Conservation (phyloP, 2,797 vertebrate genomes). For the Lagorchestes hirsutus region DNA sequence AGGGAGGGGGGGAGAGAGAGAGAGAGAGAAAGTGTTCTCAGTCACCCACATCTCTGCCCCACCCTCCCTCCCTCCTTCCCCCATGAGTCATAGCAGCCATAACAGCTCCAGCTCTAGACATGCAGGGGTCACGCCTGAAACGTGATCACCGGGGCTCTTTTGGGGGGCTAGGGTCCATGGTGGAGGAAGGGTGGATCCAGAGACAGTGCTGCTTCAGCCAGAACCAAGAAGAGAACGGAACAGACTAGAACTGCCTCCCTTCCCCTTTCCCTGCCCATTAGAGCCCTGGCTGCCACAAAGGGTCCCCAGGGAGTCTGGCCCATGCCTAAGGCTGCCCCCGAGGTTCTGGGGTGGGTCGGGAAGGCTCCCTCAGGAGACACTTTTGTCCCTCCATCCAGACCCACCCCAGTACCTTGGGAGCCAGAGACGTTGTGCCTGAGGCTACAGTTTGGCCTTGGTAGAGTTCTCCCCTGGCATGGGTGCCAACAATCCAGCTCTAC, state of each 20-base stretch:
- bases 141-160: not conserved
- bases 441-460: not conserved
- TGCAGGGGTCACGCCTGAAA: slow-evolving; percentile 64
- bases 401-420: not conserved
- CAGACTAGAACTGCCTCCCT: fast-evolving
- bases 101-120: slow-evolving; percentile 62
- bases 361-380: not conserved
- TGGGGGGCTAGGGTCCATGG: not conserved
- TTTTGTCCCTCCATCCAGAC: not conserved
- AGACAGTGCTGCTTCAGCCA: not conserved
- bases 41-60: slow-evolving; percentile 56
- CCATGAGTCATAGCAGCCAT: slow-evolving; percentile 50
- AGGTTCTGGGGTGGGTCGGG: not conserved
- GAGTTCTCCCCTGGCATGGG: not conserved
- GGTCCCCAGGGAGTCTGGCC: too few relatives aligned
- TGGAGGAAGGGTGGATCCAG: not conserved
- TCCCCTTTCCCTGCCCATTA: not conserved
- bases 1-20: fast-evolving
- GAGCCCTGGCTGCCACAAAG: too few relatives aligned
- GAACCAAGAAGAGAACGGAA: not conserved
- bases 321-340: too few relatives aligned
- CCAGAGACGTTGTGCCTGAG: fast-evolving
- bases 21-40: slow-evolving; percentile 23
- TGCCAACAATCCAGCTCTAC: not conserved
- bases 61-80: slow-evolving; percentile 55